Conservation (phyloP, 2,888 invertebrate genomes). For the Hymenopus coronatus region DNA sequence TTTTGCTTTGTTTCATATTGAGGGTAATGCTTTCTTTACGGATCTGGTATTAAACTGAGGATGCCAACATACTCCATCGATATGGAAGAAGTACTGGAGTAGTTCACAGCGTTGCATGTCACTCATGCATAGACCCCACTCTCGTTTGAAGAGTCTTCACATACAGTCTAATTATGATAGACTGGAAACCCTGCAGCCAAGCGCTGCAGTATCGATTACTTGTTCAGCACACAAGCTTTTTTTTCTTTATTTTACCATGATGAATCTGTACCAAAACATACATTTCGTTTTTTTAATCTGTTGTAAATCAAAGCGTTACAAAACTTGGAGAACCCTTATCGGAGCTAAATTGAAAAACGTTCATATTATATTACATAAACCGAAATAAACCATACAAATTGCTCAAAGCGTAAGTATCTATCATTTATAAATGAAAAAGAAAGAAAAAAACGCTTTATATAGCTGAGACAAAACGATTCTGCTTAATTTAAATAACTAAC, state of each 20-base stretch:
- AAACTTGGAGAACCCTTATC: too few relatives aligned
- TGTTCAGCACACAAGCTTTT: neutral
- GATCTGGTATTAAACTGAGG: too few relatives aligned
- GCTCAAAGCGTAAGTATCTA: too few relatives aligned
- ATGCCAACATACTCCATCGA: neutral
- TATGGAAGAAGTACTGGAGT: neutral
- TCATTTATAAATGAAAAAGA: too few relatives aligned
- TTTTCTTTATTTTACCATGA: neutral
- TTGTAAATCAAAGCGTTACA: neutral
- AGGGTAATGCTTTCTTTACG: too few relatives aligned
- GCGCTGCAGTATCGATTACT: neutral
- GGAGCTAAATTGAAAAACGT: too few relatives aligned
- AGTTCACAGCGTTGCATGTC: neutral
- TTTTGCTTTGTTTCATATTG: too few relatives aligned
- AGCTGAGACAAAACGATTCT: too few relatives aligned
- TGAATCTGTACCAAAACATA: neutral
- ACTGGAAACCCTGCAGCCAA: neutral
- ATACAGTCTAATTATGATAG: neutral
- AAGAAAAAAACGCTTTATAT: fast-evolving
- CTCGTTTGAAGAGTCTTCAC: neutral
- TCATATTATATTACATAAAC: too few relatives aligned
- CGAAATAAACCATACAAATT: too few relatives aligned
- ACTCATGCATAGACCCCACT: neutral
- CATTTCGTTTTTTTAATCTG: neutral
- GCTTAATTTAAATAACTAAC: too few relatives aligned